These are phyloP conservation scores for Tenthredo livida DNA, from an alignment of 2,888 invertebrate species.

Conservation along the genomic window DNA sequence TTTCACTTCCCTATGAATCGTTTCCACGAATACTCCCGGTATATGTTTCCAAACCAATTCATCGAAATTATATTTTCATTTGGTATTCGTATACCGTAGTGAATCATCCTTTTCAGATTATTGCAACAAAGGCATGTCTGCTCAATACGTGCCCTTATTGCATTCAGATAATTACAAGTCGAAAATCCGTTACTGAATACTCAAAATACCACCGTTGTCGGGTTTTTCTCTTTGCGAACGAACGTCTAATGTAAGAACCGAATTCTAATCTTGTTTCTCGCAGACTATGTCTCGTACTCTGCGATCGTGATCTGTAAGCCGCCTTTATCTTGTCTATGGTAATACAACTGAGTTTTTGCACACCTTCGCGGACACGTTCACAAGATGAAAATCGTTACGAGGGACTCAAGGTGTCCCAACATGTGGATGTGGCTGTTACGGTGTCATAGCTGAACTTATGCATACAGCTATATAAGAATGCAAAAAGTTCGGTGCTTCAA, in stretches of 20 bases:
- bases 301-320: not conserved
- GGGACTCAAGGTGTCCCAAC: not conserved
- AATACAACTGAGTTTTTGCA: not conserved
- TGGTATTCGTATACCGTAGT: not conserved
- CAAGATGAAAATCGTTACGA: not conserved
- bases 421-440: not conserved
- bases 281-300: not conserved
- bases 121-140: not conserved
- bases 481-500: not conserved
- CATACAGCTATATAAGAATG: not conserved
- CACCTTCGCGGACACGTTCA: not conserved
- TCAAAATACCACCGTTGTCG: not conserved
- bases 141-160: not conserved
- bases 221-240: not conserved
- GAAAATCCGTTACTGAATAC: not conserved
- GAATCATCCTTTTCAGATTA: not conserved
- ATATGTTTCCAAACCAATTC: not conserved
- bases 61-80: not conserved
- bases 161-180: not conserved
- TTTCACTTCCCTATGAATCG: no score
- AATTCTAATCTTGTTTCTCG: conserved; percentile 7
- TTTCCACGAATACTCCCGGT: no score
- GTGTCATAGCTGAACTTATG: not conserved
- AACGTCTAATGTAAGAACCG: not conserved
- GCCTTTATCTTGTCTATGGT: conserved; percentile 41